These are phyloP conservation scores for Virgularia gustaviana DNA, from an alignment of 92 coral and sea anemone species.

Conservation along the genomic window DNA sequence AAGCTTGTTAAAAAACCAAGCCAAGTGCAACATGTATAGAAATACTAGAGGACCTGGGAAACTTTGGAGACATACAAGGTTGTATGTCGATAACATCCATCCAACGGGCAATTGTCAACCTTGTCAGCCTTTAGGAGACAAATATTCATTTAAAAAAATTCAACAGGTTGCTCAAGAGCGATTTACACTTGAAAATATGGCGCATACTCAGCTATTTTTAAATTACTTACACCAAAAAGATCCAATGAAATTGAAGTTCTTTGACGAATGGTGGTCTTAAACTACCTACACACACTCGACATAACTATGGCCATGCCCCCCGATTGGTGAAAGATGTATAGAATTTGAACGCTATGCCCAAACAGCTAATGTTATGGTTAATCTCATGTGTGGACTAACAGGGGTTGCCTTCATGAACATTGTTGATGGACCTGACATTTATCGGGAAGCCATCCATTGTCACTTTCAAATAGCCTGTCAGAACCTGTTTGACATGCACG, in stretches of 20 bases:
- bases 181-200: constrained; percentile 43
- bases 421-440: not conserved
- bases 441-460: too few species aligned
- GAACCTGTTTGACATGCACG: too few species aligned
- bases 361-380: constrained; percentile 53
- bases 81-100: constrained; percentile 27
- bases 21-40: constrained; percentile 4
- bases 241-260: constrained; percentile 42
- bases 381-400: constrained; percentile 41
- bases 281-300: constrained; percentile 43
- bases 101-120: constrained; percentile 14
- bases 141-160: constrained; percentile 36
- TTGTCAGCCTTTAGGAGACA: constrained; percentile 32
- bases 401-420: constrained; percentile 7
- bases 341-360: constrained; percentile 35
- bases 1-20: constrained; percentile 5
- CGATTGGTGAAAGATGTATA: constrained; percentile 47
- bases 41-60: not conserved
- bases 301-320: constrained; percentile 47
- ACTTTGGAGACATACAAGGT: constrained; percentile 42
- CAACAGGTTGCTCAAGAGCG: constrained; percentile 27
- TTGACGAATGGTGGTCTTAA: constrained; percentile 53
- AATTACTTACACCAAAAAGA: constrained; percentile 41
- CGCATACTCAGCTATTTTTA: constrained; percentile 48
- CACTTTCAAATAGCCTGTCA: too few species aligned